Percentiles rank a stretch among this genome's conserved stretches.
These are phyloP conservation scores for Andrena bucephala DNA, from an alignment of 2,888 invertebrate species.

Conservation along the genomic window DNA sequence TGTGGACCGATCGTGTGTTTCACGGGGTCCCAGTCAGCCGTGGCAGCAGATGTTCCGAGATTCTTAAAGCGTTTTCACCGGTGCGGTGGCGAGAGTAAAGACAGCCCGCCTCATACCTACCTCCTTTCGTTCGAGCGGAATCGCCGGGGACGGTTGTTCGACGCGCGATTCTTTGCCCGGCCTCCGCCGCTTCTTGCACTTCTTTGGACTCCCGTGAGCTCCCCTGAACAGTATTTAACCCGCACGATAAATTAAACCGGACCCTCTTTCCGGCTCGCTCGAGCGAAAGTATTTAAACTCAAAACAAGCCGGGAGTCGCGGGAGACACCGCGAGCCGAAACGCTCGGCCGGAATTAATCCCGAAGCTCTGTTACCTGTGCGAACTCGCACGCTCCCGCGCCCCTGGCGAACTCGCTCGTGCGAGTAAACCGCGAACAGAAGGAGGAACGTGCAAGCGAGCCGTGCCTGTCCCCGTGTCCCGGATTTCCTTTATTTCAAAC, in stretches of 20 bases:
- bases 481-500: neutral
- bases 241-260: slow-evolving; percentile 76
- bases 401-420: slow-evolving; percentile 15
- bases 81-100: slow-evolving; percentile 21
- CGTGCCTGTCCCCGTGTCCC: neutral
- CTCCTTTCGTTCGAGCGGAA: slow-evolving; percentile 41
- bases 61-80: slow-evolving; percentile 74
- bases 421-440: neutral
- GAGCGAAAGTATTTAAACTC: slow-evolving; percentile 75
- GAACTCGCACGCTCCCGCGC: slow-evolving; percentile 29
- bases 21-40: slow-evolving; percentile 67
- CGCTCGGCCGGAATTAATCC: slow-evolving; percentile 62
- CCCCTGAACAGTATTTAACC: slow-evolving; percentile 67
- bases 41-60: slow-evolving; percentile 77
- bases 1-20: slow-evolving; percentile 62
- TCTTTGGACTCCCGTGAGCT: slow-evolving; percentile 43
- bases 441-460: neutral
- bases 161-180: slow-evolving; percentile 63
- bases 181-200: slow-evolving; percentile 44
- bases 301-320: slow-evolving; percentile 68
- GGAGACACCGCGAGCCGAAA: slow-evolving; percentile 50
- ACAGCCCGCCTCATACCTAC: slow-evolving; percentile 22
- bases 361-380: slow-evolving; percentile 44
- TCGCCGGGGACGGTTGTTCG: slow-evolving; percentile 44
- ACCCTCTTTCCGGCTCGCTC: slow-evolving; percentile 73